Evolutionary conservation across 2,113 vertebrate genomes (phyloP), one percentile per base, ranked within the genome.

Genomic region (Dicentrarchus labrax): DNA sequence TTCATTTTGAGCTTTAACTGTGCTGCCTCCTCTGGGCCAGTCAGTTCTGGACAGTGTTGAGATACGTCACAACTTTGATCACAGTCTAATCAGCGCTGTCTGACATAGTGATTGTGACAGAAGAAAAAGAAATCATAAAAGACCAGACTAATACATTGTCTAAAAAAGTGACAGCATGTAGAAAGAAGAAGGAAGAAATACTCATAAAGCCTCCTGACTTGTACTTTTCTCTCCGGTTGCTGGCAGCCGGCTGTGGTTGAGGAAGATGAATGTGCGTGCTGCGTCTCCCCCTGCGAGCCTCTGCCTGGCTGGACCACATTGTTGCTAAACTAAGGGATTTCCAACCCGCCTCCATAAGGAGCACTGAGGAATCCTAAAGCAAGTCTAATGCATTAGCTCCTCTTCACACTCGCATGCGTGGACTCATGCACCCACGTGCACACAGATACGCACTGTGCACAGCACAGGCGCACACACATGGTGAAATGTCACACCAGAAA

Each of bases 241-340:
- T 87, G 82, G 91, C 80, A 82, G 86, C n/a, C 1, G 36, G 78
- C 84, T 67, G 86, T 56, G 75, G 85, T 43, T 86, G 80, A 92
- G 85, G 68, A 86, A 88, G 87, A 93, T 91, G 84, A 84, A 92
- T 92, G 87, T 64, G 39, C 68, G 38, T 2, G 24, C 67, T 57
- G 73, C 15, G 72, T 81, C 80, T 88, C 79, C 79, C 68, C 76
- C 86, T 67, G 71, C 76, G 59, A 62, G 72, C 73, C 50, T 72
- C 64, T 48, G 83, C 30, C 21, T 50, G 65, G 50, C 78, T 67
- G 21, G 24, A 81, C 72, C 87, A 71, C 91, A 72, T 53, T 88
- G 85, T 81, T 86, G 85, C 88, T 91, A 84, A 89, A 86, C 59
- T 66, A 73, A 87, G 72, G 84, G 82, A 78, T 93, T 91, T 91